Evolutionary conservation across 2,113 vertebrate species (phyloP).

Genomic region (Triplophysa rosa): DNA sequence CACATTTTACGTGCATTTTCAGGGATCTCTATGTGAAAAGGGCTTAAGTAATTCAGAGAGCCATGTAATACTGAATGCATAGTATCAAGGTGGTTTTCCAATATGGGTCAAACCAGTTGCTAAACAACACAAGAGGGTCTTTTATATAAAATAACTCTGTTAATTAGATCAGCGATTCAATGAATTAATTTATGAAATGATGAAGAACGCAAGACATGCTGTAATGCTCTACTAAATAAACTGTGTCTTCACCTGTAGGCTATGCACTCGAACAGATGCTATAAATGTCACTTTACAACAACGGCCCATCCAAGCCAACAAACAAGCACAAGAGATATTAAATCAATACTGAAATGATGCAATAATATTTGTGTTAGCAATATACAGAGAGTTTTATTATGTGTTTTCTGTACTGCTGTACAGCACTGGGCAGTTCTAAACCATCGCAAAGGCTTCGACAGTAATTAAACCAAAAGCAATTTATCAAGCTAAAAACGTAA

Average conservation of each 20-base stretch:
- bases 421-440: not conserved
- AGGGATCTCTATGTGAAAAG: too few species aligned
- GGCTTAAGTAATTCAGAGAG: not conserved
- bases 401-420: not conserved
- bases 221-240: not conserved
- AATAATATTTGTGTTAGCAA: not conserved
- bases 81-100: not conserved
- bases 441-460: not conserved
- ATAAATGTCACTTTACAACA: slow-evolving; percentile 12
- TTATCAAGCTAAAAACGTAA: not conserved
- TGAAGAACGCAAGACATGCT: not conserved
- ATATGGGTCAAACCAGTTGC: not conserved
- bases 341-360: not conserved
- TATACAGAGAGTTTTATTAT: not conserved
- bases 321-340: not conserved
- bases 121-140: not conserved
- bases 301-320: not conserved
- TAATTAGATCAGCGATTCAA: not conserved
- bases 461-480: not conserved
- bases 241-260: not conserved
- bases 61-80: not conserved
- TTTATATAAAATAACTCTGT: not conserved
- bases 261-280: not conserved
- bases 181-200: not conserved
- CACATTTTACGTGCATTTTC: too few species aligned